Percentiles rank a stretch among this genome's conserved stretches.
phyloP scores from a whole-genome alignment of 2,113 vertebrate genomes.

The Chaetorhynchus papuensis region DNA sequence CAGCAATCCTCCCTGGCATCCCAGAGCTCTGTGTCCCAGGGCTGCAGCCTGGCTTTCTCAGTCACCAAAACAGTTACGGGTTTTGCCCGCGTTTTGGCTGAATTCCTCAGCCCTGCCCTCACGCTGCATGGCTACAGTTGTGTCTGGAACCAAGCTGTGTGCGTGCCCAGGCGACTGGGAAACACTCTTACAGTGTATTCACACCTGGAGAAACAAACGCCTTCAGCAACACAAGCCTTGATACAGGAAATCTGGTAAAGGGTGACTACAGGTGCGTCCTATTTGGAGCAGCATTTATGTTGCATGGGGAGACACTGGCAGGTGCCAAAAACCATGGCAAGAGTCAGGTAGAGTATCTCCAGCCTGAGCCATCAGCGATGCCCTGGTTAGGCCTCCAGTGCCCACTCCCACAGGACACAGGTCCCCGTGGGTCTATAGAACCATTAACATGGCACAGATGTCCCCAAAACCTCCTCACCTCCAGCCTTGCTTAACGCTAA shows the following conservation, averaged over 20 bases:
- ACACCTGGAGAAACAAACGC: neutral
- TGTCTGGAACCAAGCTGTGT: neutral
- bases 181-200: neutral
- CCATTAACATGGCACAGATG: neutral
- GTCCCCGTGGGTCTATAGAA: accelerated
- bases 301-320: neutral
- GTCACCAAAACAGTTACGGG: neutral
- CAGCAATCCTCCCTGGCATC: neutral
- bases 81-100: accelerated
- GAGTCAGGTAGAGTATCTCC: neutral
- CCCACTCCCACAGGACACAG: neutral
- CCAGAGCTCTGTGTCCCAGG: neutral
- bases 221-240: neutral
- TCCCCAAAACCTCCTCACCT: neutral
- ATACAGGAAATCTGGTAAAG: neutral
- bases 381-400: neutral
- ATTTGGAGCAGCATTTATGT: neutral
- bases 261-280: accelerated
- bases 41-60: neutral
- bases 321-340: neutral
- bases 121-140: accelerated
- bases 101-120: neutral
- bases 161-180: neutral
- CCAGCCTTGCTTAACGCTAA: accelerated
- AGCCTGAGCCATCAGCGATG: accelerated